These are phyloP conservation scores for Amphimedon queenslandica DNA, from an alignment of 37 sponge, comb jelly and placozoan species.

Conservation along the genomic window DNA sequence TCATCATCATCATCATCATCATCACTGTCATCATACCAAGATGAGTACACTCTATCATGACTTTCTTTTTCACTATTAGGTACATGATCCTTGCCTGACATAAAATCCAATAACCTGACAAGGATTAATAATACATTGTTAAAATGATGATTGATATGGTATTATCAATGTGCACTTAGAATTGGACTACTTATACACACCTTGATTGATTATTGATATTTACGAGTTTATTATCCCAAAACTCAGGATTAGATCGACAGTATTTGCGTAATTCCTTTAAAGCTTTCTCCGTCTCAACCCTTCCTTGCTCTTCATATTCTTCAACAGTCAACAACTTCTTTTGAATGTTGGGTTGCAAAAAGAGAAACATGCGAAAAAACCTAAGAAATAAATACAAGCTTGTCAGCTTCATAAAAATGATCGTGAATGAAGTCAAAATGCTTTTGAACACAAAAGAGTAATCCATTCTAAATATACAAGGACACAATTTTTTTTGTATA, in stretches of 20 bases:
- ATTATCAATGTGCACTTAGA: neutral
- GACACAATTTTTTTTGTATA: neutral
- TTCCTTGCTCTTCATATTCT: slow-evolving; percentile 66
- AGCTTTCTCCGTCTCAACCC: slow-evolving; percentile 67
- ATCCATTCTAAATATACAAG: neutral
- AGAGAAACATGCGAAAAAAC: too few relatives aligned
- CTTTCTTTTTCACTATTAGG: slow-evolving; percentile 24
- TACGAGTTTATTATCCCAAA: slow-evolving; percentile 4
- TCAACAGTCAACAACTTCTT: slow-evolving; percentile 22
- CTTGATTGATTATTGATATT: slow-evolving; percentile 34
- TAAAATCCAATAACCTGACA: slow-evolving; percentile 52
- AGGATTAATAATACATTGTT: neutral
- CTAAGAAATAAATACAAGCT: too few relatives aligned
- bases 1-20: neutral
- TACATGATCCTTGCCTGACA: slow-evolving; percentile 55
- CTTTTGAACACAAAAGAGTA: too few relatives aligned
- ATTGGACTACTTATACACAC: slow-evolving; percentile 6
- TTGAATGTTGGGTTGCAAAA: neutral
- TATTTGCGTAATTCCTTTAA: slow-evolving; percentile 46
- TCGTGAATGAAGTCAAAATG: too few relatives aligned
- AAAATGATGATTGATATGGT: neutral
- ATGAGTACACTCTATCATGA: slow-evolving; percentile 16
- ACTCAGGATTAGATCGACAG: slow-evolving; percentile 15
- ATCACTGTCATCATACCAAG: neutral
- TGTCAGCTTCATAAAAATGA: too few relatives aligned